Conservation (phyloP, 2,888 invertebrate species). For the Ichneumoninae sp. region DNA sequence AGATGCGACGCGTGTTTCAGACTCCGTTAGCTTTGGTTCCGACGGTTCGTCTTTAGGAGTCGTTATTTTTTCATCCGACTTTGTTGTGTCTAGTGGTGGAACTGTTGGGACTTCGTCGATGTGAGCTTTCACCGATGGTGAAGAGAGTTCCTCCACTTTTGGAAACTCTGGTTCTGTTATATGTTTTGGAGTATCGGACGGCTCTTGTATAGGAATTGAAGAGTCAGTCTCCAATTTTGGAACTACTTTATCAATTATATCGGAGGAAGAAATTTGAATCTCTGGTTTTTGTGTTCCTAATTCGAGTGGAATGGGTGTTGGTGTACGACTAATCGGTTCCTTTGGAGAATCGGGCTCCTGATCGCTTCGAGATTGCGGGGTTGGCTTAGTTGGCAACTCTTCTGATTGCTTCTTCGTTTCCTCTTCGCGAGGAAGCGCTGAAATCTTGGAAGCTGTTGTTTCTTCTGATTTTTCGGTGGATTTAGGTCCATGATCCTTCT, state of each 20-base stretch:
- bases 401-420: conserved; percentile 11
- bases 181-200: not conserved
- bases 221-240: conserved; percentile 1
- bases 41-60: not conserved
- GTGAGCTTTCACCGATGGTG: not conserved
- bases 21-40: conserved; percentile 2
- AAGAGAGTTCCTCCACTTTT: conserved; percentile 6
- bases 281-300: not conserved
- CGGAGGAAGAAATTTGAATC: not conserved
- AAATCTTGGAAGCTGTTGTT: conserved; percentile 37
- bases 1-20: not conserved
- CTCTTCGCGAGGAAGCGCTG: conserved; percentile 2
- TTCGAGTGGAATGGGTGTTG: conserved; percentile 28
- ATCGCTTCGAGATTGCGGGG: not conserved
- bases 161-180: not conserved
- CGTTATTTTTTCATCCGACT: conserved; percentile 17
- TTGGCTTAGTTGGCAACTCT: not conserved
- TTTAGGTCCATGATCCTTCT: not conserved
- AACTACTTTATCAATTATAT: not conserved
- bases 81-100: conserved; percentile 18
- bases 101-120: conserved; percentile 29
- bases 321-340: not conserved
- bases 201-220: conserved; percentile 1
- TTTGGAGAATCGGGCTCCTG: conserved; percentile 3
- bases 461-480: conserved; percentile 9